Conservation (phyloP, 2,113 vertebrate genomes). For the Ochotona curzoniae region DNA sequence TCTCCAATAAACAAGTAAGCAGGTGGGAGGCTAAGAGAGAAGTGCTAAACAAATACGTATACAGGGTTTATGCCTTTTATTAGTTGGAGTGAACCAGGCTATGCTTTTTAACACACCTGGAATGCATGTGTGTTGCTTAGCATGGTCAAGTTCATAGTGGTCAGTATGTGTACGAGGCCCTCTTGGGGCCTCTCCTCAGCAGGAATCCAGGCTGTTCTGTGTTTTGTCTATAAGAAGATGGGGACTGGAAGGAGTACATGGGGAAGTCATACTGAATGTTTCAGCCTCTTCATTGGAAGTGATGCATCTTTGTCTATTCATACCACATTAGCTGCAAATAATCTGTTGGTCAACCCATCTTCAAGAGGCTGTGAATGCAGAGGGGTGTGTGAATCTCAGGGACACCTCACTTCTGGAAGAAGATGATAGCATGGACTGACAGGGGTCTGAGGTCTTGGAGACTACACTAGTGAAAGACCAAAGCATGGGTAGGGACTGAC, state of each 20-base stretch:
- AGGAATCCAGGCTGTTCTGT: neutral
- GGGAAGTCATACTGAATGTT: neutral
- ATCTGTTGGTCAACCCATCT: neutral
- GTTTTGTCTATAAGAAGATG: neutral
- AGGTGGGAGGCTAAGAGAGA: neutral
- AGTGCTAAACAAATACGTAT: neutral
- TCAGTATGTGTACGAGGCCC: neutral
- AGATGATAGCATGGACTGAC: neutral
- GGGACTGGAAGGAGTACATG: neutral
- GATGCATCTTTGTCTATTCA: neutral
- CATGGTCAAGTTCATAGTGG: neutral
- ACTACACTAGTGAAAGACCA: neutral
- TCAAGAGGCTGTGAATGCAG: neutral
- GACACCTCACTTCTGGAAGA: neutral
- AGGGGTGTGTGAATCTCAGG: neutral
- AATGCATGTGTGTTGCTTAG: neutral
- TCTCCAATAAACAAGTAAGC: neutral
- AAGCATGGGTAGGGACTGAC: neutral
- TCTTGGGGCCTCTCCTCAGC: neutral
- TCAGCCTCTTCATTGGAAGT: neutral
- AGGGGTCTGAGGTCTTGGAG: neutral
- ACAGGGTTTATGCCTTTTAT: neutral
- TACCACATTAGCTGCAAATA: neutral
- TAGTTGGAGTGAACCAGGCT: neutral
- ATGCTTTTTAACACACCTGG: neutral